Percentiles rank a stretch among this genome's conserved stretches.
phyloP scores from a whole-genome alignment of 2,888 invertebrate species.

The Hybos culiciformis region DNA sequence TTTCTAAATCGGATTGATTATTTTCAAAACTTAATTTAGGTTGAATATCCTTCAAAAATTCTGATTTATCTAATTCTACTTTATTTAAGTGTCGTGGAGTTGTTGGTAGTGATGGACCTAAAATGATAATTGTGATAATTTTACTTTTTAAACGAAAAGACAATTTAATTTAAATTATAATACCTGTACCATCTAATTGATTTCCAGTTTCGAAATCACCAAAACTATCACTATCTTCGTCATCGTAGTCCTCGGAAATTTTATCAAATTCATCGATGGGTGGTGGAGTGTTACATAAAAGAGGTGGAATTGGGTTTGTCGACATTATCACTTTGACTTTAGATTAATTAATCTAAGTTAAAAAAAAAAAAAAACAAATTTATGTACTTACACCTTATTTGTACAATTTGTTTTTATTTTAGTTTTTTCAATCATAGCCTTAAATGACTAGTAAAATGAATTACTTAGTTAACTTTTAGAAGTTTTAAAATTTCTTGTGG shows the following conservation, averaged over 20 bases:
- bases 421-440: too few relatives aligned
- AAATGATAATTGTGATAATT: background rate
- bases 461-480: too few relatives aligned
- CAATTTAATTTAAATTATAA: background rate
- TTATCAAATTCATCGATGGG: conserved; percentile 38
- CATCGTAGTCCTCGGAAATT: conserved; percentile 34
- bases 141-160: background rate
- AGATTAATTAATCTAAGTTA: too few relatives aligned
- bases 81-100: background rate
- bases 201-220: conserved; percentile 18
- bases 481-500: too few relatives aligned
- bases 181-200: background rate
- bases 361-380: too few relatives aligned
- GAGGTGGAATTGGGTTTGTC: conserved; percentile 41
- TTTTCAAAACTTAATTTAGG: background rate
- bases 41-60: background rate
- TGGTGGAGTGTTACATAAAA: conserved; percentile 43
- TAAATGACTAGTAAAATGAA: too few relatives aligned
- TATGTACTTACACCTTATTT: too few relatives aligned
- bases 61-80: background rate
- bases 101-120: background rate
- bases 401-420: too few relatives aligned
- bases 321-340: conserved; percentile 19
- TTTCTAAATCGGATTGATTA: background rate
- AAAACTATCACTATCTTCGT: conserved; percentile 33